Conservation (phyloP, 1,140 invertebrate genomes). For the Pogonus chalceus region DNA sequence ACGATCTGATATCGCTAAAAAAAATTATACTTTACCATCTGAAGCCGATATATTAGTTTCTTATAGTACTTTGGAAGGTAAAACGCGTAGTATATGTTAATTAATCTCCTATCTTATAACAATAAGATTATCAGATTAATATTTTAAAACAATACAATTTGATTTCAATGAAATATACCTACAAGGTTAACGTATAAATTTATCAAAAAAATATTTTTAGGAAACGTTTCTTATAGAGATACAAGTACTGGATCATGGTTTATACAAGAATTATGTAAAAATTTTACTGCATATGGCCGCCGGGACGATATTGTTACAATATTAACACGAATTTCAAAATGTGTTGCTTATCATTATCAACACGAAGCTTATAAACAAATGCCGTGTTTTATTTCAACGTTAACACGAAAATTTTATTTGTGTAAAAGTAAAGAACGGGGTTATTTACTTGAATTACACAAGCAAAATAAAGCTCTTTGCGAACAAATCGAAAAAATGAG, state of each 20-base stretch:
- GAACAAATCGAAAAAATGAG: neutral
- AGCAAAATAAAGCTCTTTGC: conserved; percentile 11
- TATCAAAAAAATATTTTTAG: too few relatives aligned
- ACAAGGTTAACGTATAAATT: too few relatives aligned
- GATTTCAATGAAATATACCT: too few relatives aligned
- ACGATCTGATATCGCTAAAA: conserved; percentile 3
- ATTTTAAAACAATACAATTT: conserved; percentile 1
- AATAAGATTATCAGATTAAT: conserved; percentile 21
- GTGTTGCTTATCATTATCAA: conserved; percentile 14
- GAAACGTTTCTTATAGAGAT: conserved; percentile 18
- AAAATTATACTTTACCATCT: conserved; percentile 8
- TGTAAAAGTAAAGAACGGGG: conserved; percentile 24
- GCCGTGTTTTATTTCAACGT: conserved; percentile 25
- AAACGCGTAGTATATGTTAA: neutral
- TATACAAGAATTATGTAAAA: conserved; percentile 31
- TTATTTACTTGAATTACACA: conserved; percentile 14
- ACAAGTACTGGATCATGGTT: conserved; percentile 24
- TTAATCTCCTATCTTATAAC: neutral
- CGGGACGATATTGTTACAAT: conserved; percentile 27
- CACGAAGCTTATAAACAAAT: conserved; percentile 20
- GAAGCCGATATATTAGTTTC: conserved; percentile 22
- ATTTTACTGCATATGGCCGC: conserved; percentile 25
- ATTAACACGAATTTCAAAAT: conserved; percentile 21
- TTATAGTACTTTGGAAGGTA: conserved; percentile 25
- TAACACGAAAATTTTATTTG: conserved; percentile 26